phyloP scores from a whole-genome alignment of 2,113 vertebrate genomes.

The Rhinoderma darwinii region DNA sequence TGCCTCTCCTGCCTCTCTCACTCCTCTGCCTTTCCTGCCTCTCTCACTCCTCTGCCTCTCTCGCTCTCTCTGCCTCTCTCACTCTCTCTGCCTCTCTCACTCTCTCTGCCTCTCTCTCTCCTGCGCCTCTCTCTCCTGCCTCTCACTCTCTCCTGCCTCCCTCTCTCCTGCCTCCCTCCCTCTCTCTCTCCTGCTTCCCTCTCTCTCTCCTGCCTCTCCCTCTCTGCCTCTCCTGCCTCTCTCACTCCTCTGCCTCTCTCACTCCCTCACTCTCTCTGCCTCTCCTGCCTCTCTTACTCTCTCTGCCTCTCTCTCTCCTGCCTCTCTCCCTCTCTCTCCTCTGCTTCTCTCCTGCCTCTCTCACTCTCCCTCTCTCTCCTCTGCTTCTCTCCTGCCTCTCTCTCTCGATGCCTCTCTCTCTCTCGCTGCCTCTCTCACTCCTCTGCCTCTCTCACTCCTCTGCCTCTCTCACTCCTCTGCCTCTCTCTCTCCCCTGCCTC shows the following conservation, averaged over 20 bases:
- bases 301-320: not conserved
- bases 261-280: no score
- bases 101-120: no score
- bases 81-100: no score
- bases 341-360: no score
- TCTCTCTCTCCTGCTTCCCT: not conserved
- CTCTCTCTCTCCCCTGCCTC: not conserved
- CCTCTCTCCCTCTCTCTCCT: no score
- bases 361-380: no score
- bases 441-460: not conserved
- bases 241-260: not conserved
- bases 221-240: not conserved
- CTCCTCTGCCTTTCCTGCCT: no score
- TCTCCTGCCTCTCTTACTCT: not conserved
- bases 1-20: no score
- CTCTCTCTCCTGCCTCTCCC: not conserved
- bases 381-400: not conserved
- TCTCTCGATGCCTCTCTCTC: not conserved
- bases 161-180: not conserved
- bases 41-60: no score
- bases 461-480: no score
- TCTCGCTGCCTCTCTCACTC: not conserved
- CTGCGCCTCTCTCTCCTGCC: not conserved
- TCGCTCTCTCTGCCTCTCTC: not conserved
- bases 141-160: fast-evolving